Evolutionary conservation across 2,113 vertebrate species (phyloP).

Genomic region (Spea bombifrons): DNA sequence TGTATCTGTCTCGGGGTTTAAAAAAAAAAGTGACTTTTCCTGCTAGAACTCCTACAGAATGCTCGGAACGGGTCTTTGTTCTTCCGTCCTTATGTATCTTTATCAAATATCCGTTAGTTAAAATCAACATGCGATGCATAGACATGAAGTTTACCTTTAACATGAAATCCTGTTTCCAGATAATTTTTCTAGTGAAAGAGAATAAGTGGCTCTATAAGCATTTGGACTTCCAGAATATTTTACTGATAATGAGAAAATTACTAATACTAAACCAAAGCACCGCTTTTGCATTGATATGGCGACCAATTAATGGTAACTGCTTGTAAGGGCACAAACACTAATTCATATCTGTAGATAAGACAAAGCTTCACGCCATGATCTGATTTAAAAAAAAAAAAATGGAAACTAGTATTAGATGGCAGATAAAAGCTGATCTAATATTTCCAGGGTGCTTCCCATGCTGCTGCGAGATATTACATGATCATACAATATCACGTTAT

Average conservation of each 20-base stretch:
- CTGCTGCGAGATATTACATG: background rate
- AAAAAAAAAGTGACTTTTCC: background rate
- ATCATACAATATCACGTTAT: background rate
- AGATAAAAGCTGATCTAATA: background rate
- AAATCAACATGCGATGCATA: slow-evolving; percentile 32
- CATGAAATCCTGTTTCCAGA: background rate
- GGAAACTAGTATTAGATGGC: background rate
- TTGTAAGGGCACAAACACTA: too few relatives aligned
- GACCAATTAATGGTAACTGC: too few relatives aligned
- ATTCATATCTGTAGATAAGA: too few relatives aligned
- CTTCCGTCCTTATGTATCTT: background rate
- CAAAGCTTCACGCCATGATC: too few relatives aligned
- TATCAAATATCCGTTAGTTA: background rate
- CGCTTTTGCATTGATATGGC: too few relatives aligned
- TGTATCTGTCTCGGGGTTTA: background rate
- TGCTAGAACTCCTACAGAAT: background rate
- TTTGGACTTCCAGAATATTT: background rate
- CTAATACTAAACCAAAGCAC: background rate
- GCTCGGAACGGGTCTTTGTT: background rate
- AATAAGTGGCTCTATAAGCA: background rate
- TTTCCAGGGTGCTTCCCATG: background rate
- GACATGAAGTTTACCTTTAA: slow-evolving; percentile 53
- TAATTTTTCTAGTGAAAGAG: background rate
- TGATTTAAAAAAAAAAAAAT: too few relatives aligned
- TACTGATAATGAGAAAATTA: background rate